These are phyloP conservation scores for Aporophyla nigra DNA, from an alignment of 2,888 invertebrate genomes.

Conservation along the genomic window DNA sequence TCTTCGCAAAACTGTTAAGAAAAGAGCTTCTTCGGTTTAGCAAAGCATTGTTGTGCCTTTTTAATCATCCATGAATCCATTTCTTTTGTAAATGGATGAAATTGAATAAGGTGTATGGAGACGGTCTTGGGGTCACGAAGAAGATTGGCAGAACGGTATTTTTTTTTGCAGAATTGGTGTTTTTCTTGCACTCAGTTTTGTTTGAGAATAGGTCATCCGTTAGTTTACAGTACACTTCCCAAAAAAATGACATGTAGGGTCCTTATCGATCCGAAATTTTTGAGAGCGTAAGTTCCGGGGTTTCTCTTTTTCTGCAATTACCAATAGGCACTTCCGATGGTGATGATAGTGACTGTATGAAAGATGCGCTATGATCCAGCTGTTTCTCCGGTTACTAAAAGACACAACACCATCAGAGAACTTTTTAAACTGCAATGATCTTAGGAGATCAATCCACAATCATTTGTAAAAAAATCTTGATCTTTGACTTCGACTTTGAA, in stretches of 20 bases:
- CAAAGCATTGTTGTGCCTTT: slow-evolving; percentile 14
- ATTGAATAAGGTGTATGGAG: slow-evolving; percentile 19
- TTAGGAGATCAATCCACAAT: background rate
- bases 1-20: slow-evolving; percentile 1
- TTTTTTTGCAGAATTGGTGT: background rate
- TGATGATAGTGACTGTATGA: background rate
- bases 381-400: background rate
- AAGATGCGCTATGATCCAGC: background rate
- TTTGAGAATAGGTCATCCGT: background rate
- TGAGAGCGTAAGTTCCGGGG: background rate
- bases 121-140: slow-evolving; percentile 7
- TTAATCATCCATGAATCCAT: slow-evolving; percentile 39
- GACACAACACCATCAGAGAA: background rate
- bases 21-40: slow-evolving; percentile 3
- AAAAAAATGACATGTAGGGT: background rate
- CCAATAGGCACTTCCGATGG: background rate
- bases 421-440: too few species aligned
- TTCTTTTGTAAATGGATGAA: slow-evolving; percentile 32
- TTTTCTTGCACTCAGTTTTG: background rate
- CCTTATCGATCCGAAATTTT: background rate
- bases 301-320: background rate
- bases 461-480: background rate
- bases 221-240: background rate
- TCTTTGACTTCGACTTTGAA: background rate
- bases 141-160: slow-evolving; percentile 13